Evolutionary conservation across 2,113 vertebrate genomes (phyloP).

Genomic region (Odontophorus gujanensis): DNA sequence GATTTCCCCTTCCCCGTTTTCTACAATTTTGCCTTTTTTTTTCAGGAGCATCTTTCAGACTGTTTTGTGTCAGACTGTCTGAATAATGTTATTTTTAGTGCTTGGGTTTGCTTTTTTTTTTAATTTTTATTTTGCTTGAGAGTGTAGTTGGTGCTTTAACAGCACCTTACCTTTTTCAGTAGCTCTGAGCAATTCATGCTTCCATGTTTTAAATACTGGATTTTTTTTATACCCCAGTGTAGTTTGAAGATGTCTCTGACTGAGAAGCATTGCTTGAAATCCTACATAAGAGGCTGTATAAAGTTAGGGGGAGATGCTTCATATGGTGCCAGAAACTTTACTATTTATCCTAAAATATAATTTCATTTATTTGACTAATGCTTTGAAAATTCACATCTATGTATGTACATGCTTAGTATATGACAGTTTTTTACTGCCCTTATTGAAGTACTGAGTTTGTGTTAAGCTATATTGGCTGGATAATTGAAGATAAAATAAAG

Average conservation of each 20-base stretch:
- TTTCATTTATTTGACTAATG: not conserved
- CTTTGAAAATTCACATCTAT: not conserved
- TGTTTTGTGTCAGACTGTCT: not conserved
- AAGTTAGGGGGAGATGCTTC: not conserved
- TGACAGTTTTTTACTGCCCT: not conserved
- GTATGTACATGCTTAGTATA: not conserved
- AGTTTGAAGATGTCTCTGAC: not conserved
- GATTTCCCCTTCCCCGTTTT: not conserved
- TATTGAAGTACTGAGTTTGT: not conserved
- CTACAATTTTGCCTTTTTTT: not conserved
- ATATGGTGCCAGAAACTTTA: not conserved
- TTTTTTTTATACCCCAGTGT: not conserved
- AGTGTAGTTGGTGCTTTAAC: not conserved
- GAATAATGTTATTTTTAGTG: not conserved
- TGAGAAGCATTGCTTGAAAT: not conserved
- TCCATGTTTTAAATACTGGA: accelerated
- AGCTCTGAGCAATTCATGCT: not conserved
- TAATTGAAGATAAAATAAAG: not conserved
- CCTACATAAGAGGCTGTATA: not conserved
- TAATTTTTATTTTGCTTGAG: not conserved
- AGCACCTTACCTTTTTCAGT: not conserved
- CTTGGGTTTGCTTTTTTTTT: not conserved
- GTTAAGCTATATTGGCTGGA: not conserved
- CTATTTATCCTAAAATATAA: not conserved
- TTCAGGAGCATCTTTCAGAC: not conserved